Conservation (phyloP, 1,140 invertebrate species). For the Drosophila ogumai region DNA sequence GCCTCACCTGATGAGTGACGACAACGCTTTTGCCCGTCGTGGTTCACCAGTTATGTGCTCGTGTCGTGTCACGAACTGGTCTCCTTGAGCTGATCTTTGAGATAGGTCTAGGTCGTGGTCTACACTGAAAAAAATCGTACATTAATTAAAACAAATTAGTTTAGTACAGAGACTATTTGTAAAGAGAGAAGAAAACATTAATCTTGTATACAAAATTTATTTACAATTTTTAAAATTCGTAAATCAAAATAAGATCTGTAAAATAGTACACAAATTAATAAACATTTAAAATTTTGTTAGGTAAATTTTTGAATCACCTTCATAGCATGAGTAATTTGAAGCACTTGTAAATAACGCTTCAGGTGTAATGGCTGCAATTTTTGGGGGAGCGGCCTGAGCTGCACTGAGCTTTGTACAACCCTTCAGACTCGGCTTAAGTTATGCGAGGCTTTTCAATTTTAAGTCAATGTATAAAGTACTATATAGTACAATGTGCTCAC, state of each 20-base stretch:
- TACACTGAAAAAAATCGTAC: not conserved
- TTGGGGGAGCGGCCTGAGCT: not conserved
- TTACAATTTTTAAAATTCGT: not conserved
- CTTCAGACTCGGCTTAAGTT: not conserved
- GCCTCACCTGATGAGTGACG: conserved; percentile 51
- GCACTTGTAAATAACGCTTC: not conserved
- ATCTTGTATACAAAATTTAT: not conserved
- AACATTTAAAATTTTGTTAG: too few relatives aligned
- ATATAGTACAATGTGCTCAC: conserved; percentile 15
- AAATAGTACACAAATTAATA: too few relatives aligned
- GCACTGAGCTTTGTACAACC: not conserved
- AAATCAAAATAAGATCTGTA: too few relatives aligned
- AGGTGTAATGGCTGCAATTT: not conserved
- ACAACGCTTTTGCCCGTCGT: not conserved
- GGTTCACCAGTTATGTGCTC: conserved; percentile 4
- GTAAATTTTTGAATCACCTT: too few relatives aligned
- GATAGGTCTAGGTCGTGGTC: conserved; percentile 18
- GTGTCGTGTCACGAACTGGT: conserved; percentile 32
- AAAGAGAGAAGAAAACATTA: not conserved
- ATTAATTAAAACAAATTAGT: not conserved
- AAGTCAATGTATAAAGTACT: not conserved
- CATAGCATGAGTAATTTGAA: too few relatives aligned
- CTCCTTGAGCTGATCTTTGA: not conserved
- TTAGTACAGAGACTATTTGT: not conserved
- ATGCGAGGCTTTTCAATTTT: conserved; percentile 8